Percentiles rank a stretch among this genome's conserved stretches.
These are phyloP conservation scores for Athalia circularis DNA, from an alignment of 2,888 invertebrate genomes.

Conservation along the genomic window DNA sequence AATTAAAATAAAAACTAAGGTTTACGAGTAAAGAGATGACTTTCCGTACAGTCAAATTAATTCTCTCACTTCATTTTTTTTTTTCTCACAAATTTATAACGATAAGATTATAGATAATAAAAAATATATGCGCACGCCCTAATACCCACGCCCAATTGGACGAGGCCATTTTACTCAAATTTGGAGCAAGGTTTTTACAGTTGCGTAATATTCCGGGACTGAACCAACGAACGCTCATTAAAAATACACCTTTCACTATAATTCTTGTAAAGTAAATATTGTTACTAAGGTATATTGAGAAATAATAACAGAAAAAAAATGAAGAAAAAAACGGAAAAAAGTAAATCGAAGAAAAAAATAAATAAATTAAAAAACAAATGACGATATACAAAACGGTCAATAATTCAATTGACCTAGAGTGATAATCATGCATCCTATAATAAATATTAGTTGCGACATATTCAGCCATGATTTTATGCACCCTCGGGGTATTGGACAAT, in stretches of 20 bases:
- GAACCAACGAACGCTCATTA: conserved; percentile 10
- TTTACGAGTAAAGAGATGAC: too few relatives aligned
- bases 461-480: too few relatives aligned
- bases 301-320: not conserved
- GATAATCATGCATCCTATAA: too few relatives aligned
- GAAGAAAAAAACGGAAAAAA: not conserved
- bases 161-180: conserved; percentile 18
- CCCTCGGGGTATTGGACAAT: too few relatives aligned
- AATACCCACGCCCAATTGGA: conserved; percentile 35
- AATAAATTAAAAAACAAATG: not conserved
- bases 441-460: too few relatives aligned
- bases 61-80: too few relatives aligned
- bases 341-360: not conserved
- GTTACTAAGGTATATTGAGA: not conserved
- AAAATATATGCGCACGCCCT: not conserved
- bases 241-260: conserved; percentile 46
- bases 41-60: too few relatives aligned
- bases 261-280: conserved; percentile 27
- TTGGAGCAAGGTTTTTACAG: conserved; percentile 42
- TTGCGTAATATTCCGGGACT: conserved; percentile 20
- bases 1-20: too few relatives aligned
- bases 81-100: not conserved
- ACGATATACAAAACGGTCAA: not conserved
- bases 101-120: not conserved
- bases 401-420: not conserved